Evolutionary conservation across 2,888 invertebrate species (phyloP).

Genomic region (Melolontha melolontha): DNA sequence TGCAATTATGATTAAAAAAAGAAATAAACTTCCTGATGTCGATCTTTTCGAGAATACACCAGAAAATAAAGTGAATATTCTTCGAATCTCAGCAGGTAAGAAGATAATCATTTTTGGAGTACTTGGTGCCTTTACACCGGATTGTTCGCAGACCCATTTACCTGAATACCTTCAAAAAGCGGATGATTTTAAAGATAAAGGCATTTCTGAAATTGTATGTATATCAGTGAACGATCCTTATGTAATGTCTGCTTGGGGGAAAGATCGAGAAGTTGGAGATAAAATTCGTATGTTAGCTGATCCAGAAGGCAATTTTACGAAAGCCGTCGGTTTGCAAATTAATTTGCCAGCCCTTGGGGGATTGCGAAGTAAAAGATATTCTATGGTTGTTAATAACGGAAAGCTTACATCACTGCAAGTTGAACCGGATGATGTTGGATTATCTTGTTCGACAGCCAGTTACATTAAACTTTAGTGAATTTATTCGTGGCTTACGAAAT

Average conservation of each 20-base stretch:
- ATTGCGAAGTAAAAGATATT: conserved; percentile 87
- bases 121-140: conserved; percentile 95
- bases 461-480: conserved; percentile 69
- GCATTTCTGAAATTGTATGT: conserved; percentile 84
- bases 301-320: conserved; percentile 82
- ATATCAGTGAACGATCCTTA: conserved; percentile 94
- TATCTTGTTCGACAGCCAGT: conserved; percentile 89
- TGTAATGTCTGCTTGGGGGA: conserved; percentile 95
- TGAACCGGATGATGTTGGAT: conserved; percentile 94
- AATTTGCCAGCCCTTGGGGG: conserved; percentile 78
- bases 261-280: conserved; percentile 80
- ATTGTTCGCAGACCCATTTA: conserved; percentile 91
- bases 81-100: conserved; percentile 79
- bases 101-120: conserved; percentile 91
- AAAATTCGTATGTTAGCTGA: conserved; percentile 93
- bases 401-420: conserved; percentile 84
- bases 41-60: conserved; percentile 89
- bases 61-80: conserved; percentile 85
- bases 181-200: conserved; percentile 80
- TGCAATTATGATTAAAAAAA: conserved; percentile 25
- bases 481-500: too few species aligned
- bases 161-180: conserved; percentile 87
- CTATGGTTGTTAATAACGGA: conserved; percentile 91
- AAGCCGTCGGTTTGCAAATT: conserved; percentile 82
- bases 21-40: conserved; percentile 79